Conservation (phyloP, 2,113 vertebrate genomes). For the Ochotona curzoniae region DNA sequence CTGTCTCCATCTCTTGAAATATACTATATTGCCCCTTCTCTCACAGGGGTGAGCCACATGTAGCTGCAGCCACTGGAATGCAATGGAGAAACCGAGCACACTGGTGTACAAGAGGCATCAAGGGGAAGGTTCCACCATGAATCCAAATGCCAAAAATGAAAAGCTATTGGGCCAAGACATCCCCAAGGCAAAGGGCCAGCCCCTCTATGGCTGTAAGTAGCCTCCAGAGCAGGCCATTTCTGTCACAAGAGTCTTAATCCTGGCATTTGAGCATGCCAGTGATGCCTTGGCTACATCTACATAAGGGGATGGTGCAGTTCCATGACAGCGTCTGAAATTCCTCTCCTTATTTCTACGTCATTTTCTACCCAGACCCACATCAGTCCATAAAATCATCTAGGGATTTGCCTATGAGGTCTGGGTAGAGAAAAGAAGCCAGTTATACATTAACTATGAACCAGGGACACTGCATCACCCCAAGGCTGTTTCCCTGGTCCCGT, state of each 20-base stretch:
- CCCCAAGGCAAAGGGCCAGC: background rate
- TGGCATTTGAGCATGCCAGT: background rate
- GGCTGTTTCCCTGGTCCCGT: background rate
- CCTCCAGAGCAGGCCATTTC: background rate
- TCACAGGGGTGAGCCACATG: background rate
- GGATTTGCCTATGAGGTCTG: background rate
- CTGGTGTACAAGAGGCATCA: background rate
- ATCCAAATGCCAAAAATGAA: background rate
- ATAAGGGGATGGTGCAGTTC: background rate
- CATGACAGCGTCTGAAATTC: background rate
- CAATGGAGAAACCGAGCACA: background rate
- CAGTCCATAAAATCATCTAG: constrained; percentile 9
- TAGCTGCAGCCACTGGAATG: background rate
- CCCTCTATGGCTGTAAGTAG: background rate
- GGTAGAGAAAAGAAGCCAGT: background rate
- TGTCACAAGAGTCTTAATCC: background rate
- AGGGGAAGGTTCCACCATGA: background rate
- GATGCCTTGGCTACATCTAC: background rate
- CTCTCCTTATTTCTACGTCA: background rate
- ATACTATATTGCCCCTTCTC: background rate
- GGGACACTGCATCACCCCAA: background rate
- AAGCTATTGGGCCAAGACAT: background rate
- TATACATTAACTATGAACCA: background rate
- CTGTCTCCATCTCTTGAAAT: constrained; percentile 12
- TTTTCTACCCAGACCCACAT: background rate